A percentile compares a stretch with the other conserved stretches of the same genome.
phyloP scores from a whole-genome alignment of 2,113 vertebrate species.

The Hippocampus zosterae region DNA sequence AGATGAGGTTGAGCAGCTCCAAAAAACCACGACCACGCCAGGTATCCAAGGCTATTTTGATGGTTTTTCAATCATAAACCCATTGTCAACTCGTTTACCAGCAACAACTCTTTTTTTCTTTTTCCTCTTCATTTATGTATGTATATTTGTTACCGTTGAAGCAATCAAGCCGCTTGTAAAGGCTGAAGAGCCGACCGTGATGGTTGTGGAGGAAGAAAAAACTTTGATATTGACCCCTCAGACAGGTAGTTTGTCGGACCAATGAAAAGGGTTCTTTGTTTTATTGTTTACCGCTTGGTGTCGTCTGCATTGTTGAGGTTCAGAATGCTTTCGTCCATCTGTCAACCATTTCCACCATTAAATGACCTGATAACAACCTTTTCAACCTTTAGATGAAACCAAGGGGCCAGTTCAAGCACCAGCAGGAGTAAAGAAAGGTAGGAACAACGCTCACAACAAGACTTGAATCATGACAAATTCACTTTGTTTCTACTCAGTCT shows the following conservation, averaged over 20 bases:
- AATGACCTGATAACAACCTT: conserved; percentile 22
- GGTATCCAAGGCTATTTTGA: conserved; percentile 35
- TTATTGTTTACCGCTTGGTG: not conserved
- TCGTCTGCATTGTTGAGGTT: not conserved
- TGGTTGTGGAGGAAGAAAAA: conserved; percentile 43
- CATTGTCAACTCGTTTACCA: not conserved
- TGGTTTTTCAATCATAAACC: not conserved
- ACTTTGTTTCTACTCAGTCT: not conserved
- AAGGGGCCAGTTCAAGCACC: conserved; percentile 80
- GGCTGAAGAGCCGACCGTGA: conserved; percentile 47
- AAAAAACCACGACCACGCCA: conserved; percentile 37
- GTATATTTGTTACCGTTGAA: conserved; percentile 27
- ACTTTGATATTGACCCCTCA: conserved; percentile 17
- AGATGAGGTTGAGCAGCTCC: conserved; percentile 31
- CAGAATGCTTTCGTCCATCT: not conserved
- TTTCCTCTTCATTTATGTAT: conserved; percentile 7
- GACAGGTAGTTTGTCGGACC: conserved; percentile 45
- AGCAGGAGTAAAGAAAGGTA: conserved; percentile 84
- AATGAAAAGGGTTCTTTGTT: not conserved
- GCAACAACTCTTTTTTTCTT: conserved; percentile 1
- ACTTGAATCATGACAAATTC: not conserved
- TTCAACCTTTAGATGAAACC: conserved; percentile 67
- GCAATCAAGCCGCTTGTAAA: conserved; percentile 15
- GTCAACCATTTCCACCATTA: not conserved
- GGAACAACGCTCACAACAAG: not conserved